phyloP scores from a whole-genome alignment of 1,140 invertebrate species.

The Linepithema humile region DNA sequence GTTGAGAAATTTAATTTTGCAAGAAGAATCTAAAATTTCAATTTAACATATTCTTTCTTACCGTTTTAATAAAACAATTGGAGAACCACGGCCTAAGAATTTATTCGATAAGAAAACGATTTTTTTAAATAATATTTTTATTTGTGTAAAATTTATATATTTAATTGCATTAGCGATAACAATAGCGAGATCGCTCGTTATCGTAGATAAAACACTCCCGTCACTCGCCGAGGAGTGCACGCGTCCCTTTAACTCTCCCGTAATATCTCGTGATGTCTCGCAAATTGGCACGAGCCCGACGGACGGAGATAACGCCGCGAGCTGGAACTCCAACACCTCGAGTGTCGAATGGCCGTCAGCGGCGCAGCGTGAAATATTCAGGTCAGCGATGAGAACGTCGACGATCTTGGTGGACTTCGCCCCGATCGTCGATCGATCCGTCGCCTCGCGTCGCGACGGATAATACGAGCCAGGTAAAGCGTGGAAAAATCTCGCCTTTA shows the following conservation, averaged over 20 bases:
- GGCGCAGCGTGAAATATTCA: slow-evolving; percentile 48
- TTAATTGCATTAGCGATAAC: slow-evolving; percentile 1
- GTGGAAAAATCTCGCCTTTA: slow-evolving; percentile 9
- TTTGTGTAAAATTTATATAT: neutral
- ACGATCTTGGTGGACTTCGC: slow-evolving; percentile 51
- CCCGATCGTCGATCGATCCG: slow-evolving; percentile 47
- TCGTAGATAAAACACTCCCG: neutral
- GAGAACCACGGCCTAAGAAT: too few relatives aligned
- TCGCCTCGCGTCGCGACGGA: slow-evolving; percentile 20
- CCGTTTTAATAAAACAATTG: too few relatives aligned
- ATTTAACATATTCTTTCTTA: neutral
- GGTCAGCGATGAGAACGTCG: slow-evolving; percentile 52
- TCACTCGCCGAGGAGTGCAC: neutral
- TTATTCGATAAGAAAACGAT: neutral
- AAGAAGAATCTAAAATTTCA: neutral
- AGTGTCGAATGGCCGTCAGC: slow-evolving; percentile 47
- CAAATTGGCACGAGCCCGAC: slow-evolving; percentile 49
- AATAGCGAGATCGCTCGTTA: neutral
- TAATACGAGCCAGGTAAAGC: neutral
- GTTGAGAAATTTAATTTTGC: neutral
- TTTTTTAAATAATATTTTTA: neutral
- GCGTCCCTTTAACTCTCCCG: slow-evolving; percentile 40
- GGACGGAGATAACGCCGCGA: slow-evolving; percentile 51
- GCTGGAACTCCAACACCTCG: slow-evolving; percentile 49
- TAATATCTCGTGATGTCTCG: slow-evolving; percentile 52